Conservation (phyloP, 2,797 vertebrate species). For the Etheostoma perlongum region DNA sequence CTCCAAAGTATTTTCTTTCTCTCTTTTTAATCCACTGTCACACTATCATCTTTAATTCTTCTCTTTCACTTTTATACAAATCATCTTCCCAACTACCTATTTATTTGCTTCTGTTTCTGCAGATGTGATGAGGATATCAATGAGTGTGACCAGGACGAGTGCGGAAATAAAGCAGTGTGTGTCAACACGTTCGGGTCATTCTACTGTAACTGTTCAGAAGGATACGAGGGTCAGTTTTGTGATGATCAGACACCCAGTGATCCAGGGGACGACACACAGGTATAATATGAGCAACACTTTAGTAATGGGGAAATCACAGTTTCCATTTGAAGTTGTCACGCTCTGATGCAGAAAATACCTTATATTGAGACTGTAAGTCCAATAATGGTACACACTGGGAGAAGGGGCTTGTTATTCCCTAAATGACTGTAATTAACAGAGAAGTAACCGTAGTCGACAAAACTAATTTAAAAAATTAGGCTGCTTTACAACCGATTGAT, state of each 20-base stretch:
- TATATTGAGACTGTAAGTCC: conserved; percentile 18
- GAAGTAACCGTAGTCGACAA: conserved; percentile 2
- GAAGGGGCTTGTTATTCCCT: conserved; percentile 24
- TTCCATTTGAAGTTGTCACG: conserved; percentile 66
- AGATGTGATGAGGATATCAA: conserved; percentile 95
- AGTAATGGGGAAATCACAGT: conserved; percentile 54
- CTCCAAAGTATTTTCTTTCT: conserved; percentile 27
- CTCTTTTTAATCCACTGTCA: conserved; percentile 31
- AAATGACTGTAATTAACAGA: conserved; percentile 28
- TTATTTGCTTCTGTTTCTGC: conserved; percentile 22
- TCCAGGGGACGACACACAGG: conserved; percentile 82
- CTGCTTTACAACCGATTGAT: conserved; percentile 8
- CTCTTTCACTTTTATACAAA: conserved; percentile 31
- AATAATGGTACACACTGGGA: conserved; percentile 29
- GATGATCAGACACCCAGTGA: conserved; percentile 84
- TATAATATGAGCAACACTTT: conserved; percentile 29
- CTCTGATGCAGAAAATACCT: no score
- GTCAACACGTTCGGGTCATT: conserved; percentile 93
- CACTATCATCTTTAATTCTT: conserved; percentile 38
- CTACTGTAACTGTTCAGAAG: conserved; percentile 93
- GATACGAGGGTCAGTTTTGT: conserved; percentile 91
- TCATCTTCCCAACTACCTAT: conserved; percentile 22
- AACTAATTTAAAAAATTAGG: conserved; percentile 3
- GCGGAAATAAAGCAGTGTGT: conserved; percentile 89
- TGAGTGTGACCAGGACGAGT: conserved; percentile 90